phyloP scores from a whole-genome alignment of 2,888 invertebrate genomes.

The Chrysina gloriosa region DNA sequence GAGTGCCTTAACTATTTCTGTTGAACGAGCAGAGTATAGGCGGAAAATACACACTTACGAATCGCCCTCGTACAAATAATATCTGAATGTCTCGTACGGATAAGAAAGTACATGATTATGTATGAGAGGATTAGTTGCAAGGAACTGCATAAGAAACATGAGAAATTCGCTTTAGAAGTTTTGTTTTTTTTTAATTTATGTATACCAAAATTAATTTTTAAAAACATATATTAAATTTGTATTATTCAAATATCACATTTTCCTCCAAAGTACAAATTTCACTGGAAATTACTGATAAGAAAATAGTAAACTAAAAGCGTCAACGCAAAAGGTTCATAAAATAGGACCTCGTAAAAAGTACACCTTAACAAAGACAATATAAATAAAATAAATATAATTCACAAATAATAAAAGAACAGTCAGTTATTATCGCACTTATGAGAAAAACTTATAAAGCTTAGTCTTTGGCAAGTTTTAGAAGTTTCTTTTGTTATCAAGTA shows the following conservation, averaged over 20 bases:
- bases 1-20: too few relatives aligned
- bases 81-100: too few relatives aligned
- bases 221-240: not conserved
- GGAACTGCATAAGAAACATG: too few relatives aligned
- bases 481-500: too few relatives aligned
- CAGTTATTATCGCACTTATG: conserved; percentile 4
- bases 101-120: too few relatives aligned
- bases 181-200: too few relatives aligned
- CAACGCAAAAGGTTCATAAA: not conserved
- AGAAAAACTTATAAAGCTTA: conserved; percentile 12
- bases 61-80: too few relatives aligned
- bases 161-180: too few relatives aligned
- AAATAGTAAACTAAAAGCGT: not conserved
- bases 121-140: too few relatives aligned
- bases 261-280: conserved; percentile 4
- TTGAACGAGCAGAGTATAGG: too few relatives aligned
- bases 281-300: too few relatives aligned
- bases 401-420: not conserved
- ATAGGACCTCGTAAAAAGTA: not conserved
- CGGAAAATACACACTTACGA: too few relatives aligned
- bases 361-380: conserved; percentile 7
- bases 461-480: conserved; percentile 23
- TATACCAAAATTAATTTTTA: not conserved
- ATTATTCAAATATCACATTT: conserved; percentile 26
- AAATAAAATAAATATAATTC: conserved; percentile 24